A percentile compares a stretch with the other conserved stretches of the same genome.
Evolutionary conservation across 2,113 vertebrate species (phyloP).

Genomic region (Scolopax mira): DNA sequence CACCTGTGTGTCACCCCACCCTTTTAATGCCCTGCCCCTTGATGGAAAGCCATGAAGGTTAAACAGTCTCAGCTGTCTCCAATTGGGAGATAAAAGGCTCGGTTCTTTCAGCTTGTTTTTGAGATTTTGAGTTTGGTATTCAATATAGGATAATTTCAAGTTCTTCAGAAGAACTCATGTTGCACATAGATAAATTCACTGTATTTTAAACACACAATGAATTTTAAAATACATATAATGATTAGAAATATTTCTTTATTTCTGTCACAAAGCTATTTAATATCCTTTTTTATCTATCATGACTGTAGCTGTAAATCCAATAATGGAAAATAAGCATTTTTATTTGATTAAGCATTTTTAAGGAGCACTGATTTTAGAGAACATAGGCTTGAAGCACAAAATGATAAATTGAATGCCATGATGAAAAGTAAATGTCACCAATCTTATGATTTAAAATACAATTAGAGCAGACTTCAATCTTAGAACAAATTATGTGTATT

Average conservation of each 20-base stretch:
- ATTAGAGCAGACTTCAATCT: neutral
- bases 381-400: neutral
- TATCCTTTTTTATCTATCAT: neutral
- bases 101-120: neutral
- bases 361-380: neutral
- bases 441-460: slow-evolving; percentile 44
- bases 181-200: neutral
- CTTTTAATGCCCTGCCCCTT: neutral
- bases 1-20: neutral
- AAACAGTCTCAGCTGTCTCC: neutral
- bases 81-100: neutral
- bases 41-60: neutral
- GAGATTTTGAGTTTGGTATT: neutral
- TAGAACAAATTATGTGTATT: neutral
- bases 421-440: slow-evolving; percentile 22
- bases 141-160: neutral
- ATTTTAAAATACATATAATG: neutral
- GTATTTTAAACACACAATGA: neutral
- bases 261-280: neutral
- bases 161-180: neutral
- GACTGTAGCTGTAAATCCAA: neutral
- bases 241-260: slow-evolving; percentile 19
- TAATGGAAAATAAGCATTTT: neutral
- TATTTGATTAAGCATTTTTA: slow-evolving; percentile 49
- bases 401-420: neutral